Evolutionary conservation across 2,888 invertebrate genomes (phyloP), one percentile per base, ranked within the genome.

Genomic region (Cephonodes hylas): DNA sequence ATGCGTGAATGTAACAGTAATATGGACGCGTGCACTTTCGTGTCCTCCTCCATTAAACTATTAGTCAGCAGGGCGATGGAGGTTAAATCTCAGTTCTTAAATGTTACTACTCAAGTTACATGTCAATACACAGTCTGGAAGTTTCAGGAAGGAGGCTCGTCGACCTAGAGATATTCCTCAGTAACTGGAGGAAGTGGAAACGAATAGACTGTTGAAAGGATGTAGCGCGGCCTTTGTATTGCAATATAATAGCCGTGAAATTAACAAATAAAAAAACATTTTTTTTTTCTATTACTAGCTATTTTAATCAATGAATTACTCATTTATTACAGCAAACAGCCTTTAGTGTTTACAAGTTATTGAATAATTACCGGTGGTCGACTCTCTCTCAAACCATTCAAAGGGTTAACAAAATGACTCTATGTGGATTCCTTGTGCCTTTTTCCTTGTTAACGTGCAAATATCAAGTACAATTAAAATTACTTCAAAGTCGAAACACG

Each of bases 1-100:
- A 60, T 70, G 81, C 81, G 83, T 81, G 68, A 74, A 76, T 75
- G 71, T 76, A 86, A 88, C 89, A 79, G 89, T 87, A 82, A 82
- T 70, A 77, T 70, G 65, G 79, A 81, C 81, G 83, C 81, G 79
- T 82, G 66, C 80, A 81, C 77, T 79, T 71, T 69, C 68, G 67
- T 67, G 66, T 67, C 59, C 66, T 64, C 65, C 60, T 71, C 64
- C 4, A 27, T 53, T 31, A 18, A 53, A 31, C 53, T 53, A 53
- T 53, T 53, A 53, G 27, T 53, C 45, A n/a, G 22, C 22, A 0
- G 45, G 13, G 27, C 31, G 27, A 53, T 53, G 53, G 53, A 53
- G 53, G 53, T 53, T 18, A 31, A 18, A 31, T 10, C 18, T 31
- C 18, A 20, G 31, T 31, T 27, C 27, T 53, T 53, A 23, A 20